Base-by-base conservation (phyloP, 2,888 invertebrate species). In the Brenthis hecate region DNA sequence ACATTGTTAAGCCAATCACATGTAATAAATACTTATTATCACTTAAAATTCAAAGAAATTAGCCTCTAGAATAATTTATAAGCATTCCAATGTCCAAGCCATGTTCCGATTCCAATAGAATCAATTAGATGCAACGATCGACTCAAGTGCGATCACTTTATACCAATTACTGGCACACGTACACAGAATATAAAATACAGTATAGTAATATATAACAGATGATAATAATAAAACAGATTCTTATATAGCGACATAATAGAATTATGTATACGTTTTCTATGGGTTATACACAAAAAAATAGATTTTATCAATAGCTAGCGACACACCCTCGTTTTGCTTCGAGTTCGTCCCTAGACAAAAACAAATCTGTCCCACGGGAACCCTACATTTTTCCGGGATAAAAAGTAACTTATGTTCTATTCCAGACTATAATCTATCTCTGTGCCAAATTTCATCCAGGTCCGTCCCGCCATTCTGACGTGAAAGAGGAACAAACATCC, bases 91-190 rank as follows among this genome's bases (percentile, higher is more conserved):
- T 72, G 72, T 65, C 68, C 58, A 61, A 60, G 60, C 43, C 54
- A 56, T 66, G 56, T 67, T 63, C 66, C 51, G 65, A 65, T 72
- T 70, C 65, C 76, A 76, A 78, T 76, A 73, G 74, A 75, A 76
- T 70, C 77, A 76, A 78, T 77, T 77, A 77, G 66, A 72, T 73
- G 72, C 71, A 61, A 66, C 70, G 66, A 73, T 72, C 72, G 72
- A 68, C 67, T 71, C 73, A 74, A 75, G 74, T 75, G 76, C 75
- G 70, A 76, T 75, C 76, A 78, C 73, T 73, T 77, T 74, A 67
- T 74, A 68, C 60, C 75, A 75, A 74, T 76, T 74, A 73, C 60
- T 50, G 28, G 60, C 66, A 53, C 50, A 53, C 64, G 64, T 65
- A 72, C 66, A 54, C 57, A 65, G 57, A 50, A 70, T 64, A 70